Evolutionary conservation across 1,140 invertebrate genomes (phyloP).

Genomic region (Meteorus sp.): DNA sequence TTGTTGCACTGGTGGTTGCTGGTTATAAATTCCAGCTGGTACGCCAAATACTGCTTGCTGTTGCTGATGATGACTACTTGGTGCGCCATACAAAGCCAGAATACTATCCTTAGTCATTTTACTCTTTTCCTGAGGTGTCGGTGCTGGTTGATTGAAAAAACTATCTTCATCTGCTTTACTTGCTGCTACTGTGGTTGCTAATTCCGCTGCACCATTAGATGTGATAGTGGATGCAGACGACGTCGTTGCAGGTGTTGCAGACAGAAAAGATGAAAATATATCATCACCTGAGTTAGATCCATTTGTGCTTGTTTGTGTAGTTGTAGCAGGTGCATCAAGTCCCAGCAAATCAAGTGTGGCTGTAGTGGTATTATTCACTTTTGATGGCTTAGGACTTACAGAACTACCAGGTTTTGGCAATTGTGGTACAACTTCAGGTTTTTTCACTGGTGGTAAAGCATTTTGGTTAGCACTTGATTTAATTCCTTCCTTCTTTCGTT

Average conservation of each 20-base stretch:
- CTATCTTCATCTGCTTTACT: conserved; percentile 81
- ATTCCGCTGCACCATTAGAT: conserved; percentile 40
- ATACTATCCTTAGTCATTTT: conserved; percentile 94
- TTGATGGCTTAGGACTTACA: conserved; percentile 71
- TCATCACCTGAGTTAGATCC: conserved; percentile 62
- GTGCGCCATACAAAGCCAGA: conserved; percentile 81
- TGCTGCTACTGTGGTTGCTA: conserved; percentile 49
- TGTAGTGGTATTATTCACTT: conserved; percentile 57
- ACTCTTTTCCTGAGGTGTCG: conserved; percentile 72
- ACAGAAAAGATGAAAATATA: conserved; percentile 77
- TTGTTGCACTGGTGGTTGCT: conserved; percentile 43
- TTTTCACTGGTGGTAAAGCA: conserved; percentile 51
- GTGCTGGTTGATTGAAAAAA: conserved; percentile 85
- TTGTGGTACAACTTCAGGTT: conserved; percentile 60
- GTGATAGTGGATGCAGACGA: conserved; percentile 41
- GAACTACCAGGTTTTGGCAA: conserved; percentile 65
- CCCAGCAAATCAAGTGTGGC: conserved; percentile 66
- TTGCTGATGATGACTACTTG: conserved; percentile 36
- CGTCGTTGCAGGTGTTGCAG: conserved; percentile 65
- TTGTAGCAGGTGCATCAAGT: conserved; percentile 57
- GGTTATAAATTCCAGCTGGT: conserved; percentile 46
- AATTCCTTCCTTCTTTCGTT: conserved; percentile 70
- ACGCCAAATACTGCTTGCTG: conserved; percentile 46
- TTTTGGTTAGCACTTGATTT: conserved; percentile 50
- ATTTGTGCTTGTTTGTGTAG: conserved; percentile 50